Percentiles rank a stretch among this genome's conserved stretches.
Evolutionary conservation across 37 sponge, comb jelly and placozoan species (phyloP).

Genomic region (Geodia barretti): DNA sequence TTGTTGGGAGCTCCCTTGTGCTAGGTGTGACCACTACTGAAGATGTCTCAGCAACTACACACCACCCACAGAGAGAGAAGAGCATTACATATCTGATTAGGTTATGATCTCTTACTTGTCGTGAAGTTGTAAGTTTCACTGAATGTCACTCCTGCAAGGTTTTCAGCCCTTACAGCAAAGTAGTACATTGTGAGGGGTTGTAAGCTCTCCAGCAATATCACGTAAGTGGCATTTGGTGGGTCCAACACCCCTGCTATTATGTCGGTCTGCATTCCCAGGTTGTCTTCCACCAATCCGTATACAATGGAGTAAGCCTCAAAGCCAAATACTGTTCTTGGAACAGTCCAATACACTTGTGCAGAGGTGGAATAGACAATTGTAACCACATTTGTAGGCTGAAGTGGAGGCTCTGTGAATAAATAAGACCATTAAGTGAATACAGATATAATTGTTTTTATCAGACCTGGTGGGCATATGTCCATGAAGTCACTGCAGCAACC

Average conservation of each 20-base stretch:
- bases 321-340: not conserved
- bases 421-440: too few relatives aligned
- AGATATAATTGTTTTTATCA: too few relatives aligned
- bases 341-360: constrained; percentile 14
- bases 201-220: not conserved
- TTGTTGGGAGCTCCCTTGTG: too few relatives aligned
- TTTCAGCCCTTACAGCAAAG: not conserved
- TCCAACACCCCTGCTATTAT: not conserved
- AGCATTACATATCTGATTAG: too few relatives aligned
- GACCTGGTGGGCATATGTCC: not conserved
- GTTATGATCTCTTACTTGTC: not conserved
- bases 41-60: too few relatives aligned
- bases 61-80: too few relatives aligned
- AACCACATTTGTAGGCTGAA: constrained; percentile 2
- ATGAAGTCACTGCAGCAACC: not conserved
- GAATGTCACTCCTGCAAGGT: not conserved
- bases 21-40: too few relatives aligned
- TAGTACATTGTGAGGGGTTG: not conserved
- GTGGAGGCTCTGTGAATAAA: not conserved
- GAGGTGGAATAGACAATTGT: constrained; percentile 13
- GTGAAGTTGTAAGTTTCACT: not conserved
- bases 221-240: not conserved
- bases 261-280: not conserved
- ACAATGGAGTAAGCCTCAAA: not conserved
- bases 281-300: not conserved